Base-by-base conservation (phyloP, 2,888 invertebrate genomes). In the Arctia plantaginis region DNA sequence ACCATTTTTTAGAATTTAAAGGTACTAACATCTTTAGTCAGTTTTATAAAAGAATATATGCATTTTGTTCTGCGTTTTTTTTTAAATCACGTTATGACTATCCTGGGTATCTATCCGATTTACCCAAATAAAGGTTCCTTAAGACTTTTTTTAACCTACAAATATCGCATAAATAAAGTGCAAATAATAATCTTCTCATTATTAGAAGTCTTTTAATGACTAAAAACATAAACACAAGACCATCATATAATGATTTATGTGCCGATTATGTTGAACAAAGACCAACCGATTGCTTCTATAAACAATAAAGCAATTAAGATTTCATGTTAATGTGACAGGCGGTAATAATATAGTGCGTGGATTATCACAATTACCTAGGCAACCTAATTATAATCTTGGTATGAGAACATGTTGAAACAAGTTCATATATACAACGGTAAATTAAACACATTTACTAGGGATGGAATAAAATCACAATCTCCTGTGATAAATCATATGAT, bases 231-330 rank as follows among this genome's bases (percentile, higher is more conserved):
- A 30, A 62, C 62, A 30, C 59, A 66, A 41, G 66, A 27, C 27
- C 66, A 18, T 41, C 66, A n/a, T 66, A 30, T 18, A 3, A 44
- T 41, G 20, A 66, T 67, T 30, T 67, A 67, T 44, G 10, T 0
- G 20, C 12, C 44, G 30, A 67, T 67, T 47, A 67, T 47, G 44
- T 20, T 10, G 67, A 67, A 67, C 67, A 67, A 67, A 67, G 67
- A 23, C 41, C 3, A 18, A 44, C 44, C 67, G 20, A 67, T 44
- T 23, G 23, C 44, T 30, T 67, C 3, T 30, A 67, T 18, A 35
- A 0, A 44, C 66, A 44, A 66, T 20, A 20, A 3, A 20, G 67
- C n/a, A 67, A 67, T 67, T 67, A 67, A 30, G 44, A 30, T 3
- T 30, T 67, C 67, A 67, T 67, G 67, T 67, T 10, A 67, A 47